Evolutionary conservation across 1,140 invertebrate genomes (phyloP).

Genomic region (Gryllus bimaculatus): DNA sequence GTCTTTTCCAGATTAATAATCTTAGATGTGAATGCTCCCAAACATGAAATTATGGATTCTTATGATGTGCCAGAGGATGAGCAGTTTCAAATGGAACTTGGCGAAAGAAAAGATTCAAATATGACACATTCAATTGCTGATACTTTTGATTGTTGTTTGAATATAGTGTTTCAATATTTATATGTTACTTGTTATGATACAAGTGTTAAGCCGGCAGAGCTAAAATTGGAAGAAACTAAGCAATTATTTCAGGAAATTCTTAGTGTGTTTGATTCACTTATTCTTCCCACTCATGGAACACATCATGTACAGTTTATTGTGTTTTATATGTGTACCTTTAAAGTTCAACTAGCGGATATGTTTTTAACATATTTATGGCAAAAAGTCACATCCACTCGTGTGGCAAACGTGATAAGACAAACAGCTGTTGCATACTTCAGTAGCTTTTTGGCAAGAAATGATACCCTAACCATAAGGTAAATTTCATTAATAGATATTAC

Average conservation of each 20-base stretch:
- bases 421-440: constrained; percentile 61
- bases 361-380: constrained; percentile 68
- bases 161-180: constrained; percentile 49
- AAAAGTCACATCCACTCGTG: constrained; percentile 57
- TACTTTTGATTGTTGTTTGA: constrained; percentile 54
- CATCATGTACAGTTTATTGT: constrained; percentile 71
- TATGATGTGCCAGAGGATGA: constrained; percentile 28
- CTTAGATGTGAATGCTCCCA: constrained; percentile 56
- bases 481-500: constrained; percentile 22
- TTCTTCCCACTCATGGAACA: constrained; percentile 61
- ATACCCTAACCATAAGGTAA: constrained; percentile 57
- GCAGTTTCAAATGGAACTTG: constrained; percentile 42
- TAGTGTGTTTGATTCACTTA: constrained; percentile 56
- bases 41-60: constrained; percentile 34
- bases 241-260: constrained; percentile 25
- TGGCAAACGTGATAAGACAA: constrained; percentile 54
- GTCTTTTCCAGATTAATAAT: constrained; percentile 44
- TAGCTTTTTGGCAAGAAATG: constrained; percentile 61
- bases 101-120: constrained; percentile 31
- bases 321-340: constrained; percentile 66
- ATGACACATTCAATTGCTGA: constrained; percentile 41
- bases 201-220: constrained; percentile 23
- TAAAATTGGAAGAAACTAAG: constrained; percentile 35
- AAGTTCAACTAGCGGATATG: constrained; percentile 49
- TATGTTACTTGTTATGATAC: constrained; percentile 34